phyloP scores from a whole-genome alignment of 2,797 vertebrate species.

The Tokudaia tokunoshimensis region DNA sequence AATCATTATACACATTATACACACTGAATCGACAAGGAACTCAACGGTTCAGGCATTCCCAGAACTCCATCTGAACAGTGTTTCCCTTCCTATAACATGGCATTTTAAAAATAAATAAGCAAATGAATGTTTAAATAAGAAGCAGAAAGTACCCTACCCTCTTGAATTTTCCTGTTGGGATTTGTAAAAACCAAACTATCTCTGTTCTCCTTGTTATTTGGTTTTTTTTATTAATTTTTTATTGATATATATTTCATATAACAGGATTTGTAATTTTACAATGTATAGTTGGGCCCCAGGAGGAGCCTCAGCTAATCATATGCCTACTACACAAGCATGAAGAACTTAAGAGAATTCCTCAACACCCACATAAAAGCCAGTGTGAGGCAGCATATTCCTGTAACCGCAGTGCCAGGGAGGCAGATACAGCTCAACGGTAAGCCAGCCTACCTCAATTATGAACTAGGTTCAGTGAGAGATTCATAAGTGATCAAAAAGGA shows the following conservation, averaged over 20 bases:
- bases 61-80: not conserved
- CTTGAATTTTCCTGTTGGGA: slow-evolving; percentile 3
- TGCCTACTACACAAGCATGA: not conserved
- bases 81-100: not conserved
- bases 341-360: not conserved
- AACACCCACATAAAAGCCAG: not conserved
- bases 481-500: not conserved
- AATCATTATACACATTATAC: not conserved
- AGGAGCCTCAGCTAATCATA: not conserved
- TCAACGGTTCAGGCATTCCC: not conserved
- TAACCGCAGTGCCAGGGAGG: not conserved
- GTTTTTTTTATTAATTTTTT: slow-evolving; percentile 1
- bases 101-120: slow-evolving; percentile 59
- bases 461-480: not conserved
- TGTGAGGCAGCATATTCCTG: not conserved
- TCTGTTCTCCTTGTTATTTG: slow-evolving; percentile 12
- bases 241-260: not conserved
- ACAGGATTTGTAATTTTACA: not conserved
- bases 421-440: not conserved
- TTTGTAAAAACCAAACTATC: slow-evolving; percentile 20
- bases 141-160: not conserved
- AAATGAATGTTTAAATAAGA: slow-evolving; percentile 27
- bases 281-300: not conserved
- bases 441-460: not conserved
- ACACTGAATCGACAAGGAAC: not conserved